A percentile compares a stretch with the other conserved stretches of the same genome.
Evolutionary conservation across 2,888 invertebrate genomes (phyloP).

Genomic region (Trissolcus brochymenae): DNA sequence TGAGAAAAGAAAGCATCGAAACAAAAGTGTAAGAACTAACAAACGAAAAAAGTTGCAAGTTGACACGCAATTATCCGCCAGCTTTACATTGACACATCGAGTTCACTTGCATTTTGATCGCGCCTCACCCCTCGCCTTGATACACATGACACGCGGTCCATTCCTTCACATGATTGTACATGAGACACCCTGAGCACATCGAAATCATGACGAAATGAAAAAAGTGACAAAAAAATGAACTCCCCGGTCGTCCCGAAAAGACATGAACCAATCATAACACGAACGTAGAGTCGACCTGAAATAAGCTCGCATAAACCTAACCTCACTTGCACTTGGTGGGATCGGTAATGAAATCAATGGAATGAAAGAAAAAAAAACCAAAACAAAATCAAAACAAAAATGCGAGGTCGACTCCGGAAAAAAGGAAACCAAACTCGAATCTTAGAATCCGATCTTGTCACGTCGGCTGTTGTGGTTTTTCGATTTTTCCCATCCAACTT

Average conservation of each 20-base stretch:
- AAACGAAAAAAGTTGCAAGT: background rate
- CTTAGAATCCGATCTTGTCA: too few species aligned
- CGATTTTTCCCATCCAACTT: too few species aligned
- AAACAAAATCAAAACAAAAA: background rate
- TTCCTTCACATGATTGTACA: conserved; percentile 23
- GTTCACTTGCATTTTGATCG: conserved; percentile 8
- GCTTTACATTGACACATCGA: background rate
- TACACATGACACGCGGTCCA: conserved; percentile 32
- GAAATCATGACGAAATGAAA: background rate
- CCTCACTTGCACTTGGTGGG: conserved; percentile 7
- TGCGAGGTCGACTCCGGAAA: conserved; percentile 4
- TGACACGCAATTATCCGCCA: conserved; percentile 2
- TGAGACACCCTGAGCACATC: conserved; percentile 1
- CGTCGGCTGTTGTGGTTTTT: too few species aligned
- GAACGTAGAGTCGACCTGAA: too few species aligned
- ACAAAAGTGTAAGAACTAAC: background rate
- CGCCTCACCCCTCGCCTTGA: conserved; percentile 16
- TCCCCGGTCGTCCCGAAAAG: background rate
- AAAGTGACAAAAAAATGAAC: background rate
- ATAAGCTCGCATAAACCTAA: conserved; percentile 6
- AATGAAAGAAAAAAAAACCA: background rate
- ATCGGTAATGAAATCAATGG: conserved; percentile 1
- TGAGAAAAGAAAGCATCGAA: background rate
- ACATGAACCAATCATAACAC: too few species aligned
- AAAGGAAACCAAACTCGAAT: background rate